Base-by-base conservation (phyloP, 2,113 vertebrate species). In the Nyctereutes procyonoides region DNA sequence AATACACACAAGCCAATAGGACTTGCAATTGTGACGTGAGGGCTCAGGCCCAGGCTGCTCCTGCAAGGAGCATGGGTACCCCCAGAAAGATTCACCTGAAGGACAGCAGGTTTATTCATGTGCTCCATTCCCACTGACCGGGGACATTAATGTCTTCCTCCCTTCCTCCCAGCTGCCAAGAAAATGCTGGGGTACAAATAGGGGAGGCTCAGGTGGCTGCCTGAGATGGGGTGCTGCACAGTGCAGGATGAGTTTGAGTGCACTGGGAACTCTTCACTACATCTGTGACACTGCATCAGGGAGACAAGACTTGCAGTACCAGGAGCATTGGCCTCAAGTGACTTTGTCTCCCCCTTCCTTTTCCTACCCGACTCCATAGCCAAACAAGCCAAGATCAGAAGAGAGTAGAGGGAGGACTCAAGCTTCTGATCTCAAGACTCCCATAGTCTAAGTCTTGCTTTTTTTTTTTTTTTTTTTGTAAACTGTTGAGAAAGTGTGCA, bases 1-100 rank as follows among this genome's bases (percentile, higher is more conserved):
- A 10, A 9, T 43, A 11, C 9, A 8, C 16, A 1, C 3, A 38
- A 92, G 32, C 15, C 38, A 30, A 9, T 0, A 0, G 0, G 62
- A 16, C 9, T 13, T n/a, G 76, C 62, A 35, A 11, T 55, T 48
- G 26, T 17, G 8, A 16, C 43, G 1, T 3, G 20, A 62, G 26
- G 48, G 20, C 28, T n/a, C 58, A 51, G 60, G 11, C 1, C 22
- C 17, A 19, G 3, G 84, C 28, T 35, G 13, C 22, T 26, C 43
- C 22, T 28, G 22, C 0, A 13, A 38, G 35, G 63, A 35, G 35
- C 2, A 7, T 2, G 73, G 26, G 55, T 35, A 16, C 20, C 32
- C 28, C 38, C 16, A 4, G 20, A 56, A 51, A 63, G n/a, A 35
- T 0, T 13, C 6, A 1, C 5, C 1, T 35, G 82, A 30, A 91